Base-by-base conservation (phyloP, 2,113 vertebrate species). In the Hippocampus comes region DNA sequence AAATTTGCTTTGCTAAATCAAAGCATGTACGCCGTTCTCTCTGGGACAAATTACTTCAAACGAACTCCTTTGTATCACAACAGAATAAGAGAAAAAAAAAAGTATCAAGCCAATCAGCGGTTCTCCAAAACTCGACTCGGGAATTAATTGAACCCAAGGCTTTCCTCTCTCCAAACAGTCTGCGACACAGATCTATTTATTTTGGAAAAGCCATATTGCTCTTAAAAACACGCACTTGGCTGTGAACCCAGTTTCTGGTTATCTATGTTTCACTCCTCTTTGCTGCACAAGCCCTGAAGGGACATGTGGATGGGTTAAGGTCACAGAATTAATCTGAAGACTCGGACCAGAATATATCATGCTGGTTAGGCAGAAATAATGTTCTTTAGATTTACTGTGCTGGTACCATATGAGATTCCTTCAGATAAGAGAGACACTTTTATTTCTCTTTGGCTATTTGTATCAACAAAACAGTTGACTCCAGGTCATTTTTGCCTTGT, bases 41-140 rank as follows among this genome's bases (percentile, higher is more conserved):
- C 92, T 92, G 96, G 97, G 96, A 98, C 96, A 99, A 99, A 99
- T 98, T 98, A 99, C 95, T 98, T 97, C 96, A 98, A 98, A 97
- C 95, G 95, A 95, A 96, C 96, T 95, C 95, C 95, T 98, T 96
- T 98, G 95, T 98, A 98, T 95, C 96, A 96, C 95, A 97, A 96
- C 95, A 95, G 95, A 98, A 96, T 96, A 80, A 80, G 70, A 83
- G 78, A 73, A 64, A 8, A 93, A 94, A 84, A 82, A 75, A 51
- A 18, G 48, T 93, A 95, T 94, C 94, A 95, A 94, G 92, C 96
- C 95, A 96, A 97, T 99, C 95, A 97, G 95, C 93, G 94, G 92
- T 93, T 94, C 95, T 95, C 93, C 92, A 95, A 96, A 96, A 95
- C 94, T 97, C 94, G 93, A 95, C 95, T 95, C 91, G 93, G 95